Conservation (phyloP, 2,888 invertebrate species). For the Zhuqinia jingwanae region DNA sequence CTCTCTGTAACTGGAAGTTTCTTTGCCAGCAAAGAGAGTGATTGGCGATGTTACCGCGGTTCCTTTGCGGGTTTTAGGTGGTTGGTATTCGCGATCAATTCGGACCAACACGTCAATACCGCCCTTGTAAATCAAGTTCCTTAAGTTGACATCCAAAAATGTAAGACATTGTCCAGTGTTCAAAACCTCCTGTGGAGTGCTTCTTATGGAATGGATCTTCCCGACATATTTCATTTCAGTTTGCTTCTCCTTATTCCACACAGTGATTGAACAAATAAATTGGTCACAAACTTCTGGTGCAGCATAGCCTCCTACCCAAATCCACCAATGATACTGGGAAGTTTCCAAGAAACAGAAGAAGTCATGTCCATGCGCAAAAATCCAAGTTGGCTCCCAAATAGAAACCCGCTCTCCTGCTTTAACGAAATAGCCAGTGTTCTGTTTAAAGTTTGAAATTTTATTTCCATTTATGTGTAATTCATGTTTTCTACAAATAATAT, state of each 20-base stretch:
- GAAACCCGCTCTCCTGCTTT: constrained; percentile 35
- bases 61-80: constrained; percentile 61
- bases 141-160: constrained; percentile 59
- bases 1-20: neutral
- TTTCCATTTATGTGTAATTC: no score
- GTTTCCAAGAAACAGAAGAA: constrained; percentile 74
- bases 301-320: constrained; percentile 69
- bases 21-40: neutral
- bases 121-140: constrained; percentile 70
- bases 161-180: constrained; percentile 71
- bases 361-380: constrained; percentile 69
- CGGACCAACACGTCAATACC: constrained; percentile 74
- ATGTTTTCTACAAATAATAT: no score
- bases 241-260: constrained; percentile 67
- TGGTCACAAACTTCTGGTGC: constrained; percentile 39
- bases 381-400: constrained; percentile 76
- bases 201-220: constrained; percentile 62
- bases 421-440: neutral
- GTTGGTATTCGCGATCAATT: constrained; percentile 62
- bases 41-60: constrained; percentile 68
- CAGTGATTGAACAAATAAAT: constrained; percentile 56
- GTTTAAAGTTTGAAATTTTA: no score
- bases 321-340: constrained; percentile 68
- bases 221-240: constrained; percentile 64
- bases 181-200: constrained; percentile 63